Conservation (phyloP, 2,888 invertebrate genomes). For the Ellobium chinense region DNA sequence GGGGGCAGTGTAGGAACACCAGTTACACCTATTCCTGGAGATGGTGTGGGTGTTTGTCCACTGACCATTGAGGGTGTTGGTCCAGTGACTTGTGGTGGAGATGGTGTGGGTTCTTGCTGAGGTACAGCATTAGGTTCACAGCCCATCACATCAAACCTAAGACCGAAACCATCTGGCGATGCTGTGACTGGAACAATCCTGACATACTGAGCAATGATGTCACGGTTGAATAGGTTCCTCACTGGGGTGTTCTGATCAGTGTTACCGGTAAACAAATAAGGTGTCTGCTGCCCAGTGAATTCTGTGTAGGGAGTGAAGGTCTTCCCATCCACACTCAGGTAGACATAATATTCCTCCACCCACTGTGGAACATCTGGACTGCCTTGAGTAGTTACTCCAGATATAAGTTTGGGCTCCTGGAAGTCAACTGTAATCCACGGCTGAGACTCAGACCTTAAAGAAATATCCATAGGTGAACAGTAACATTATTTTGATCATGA, state of each 20-base stretch:
- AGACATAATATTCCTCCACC: conserved; percentile 61
- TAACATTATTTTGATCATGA: no score
- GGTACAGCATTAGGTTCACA: conserved; percentile 61
- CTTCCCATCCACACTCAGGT: conserved; percentile 63
- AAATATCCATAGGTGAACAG: no score
- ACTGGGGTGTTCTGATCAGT: conserved; percentile 56
- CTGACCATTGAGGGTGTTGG: no score
- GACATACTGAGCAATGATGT: conserved; percentile 64
- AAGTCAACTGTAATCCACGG: conserved; percentile 68
- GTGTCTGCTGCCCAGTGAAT: conserved; percentile 52
- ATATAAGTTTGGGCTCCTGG: conserved; percentile 60
- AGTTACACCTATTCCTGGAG: conserved; percentile 31
- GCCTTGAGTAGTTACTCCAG: conserved; percentile 68
- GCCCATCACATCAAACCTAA: conserved; percentile 65
- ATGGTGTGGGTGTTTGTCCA: conserved; percentile 6
- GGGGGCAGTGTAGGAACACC: conserved; percentile 35
- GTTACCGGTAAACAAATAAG: conserved; percentile 62
- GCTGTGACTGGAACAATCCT: conserved; percentile 60
- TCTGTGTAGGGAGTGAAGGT: conserved; percentile 62
- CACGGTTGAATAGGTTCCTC: conserved; percentile 66
- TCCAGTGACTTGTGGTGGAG: no score
- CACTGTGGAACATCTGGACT: conserved; percentile 56
- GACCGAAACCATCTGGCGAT: conserved; percentile 54
- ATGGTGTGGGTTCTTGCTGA: conserved; percentile 48
- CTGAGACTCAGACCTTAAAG: conserved; percentile 9